phyloP scores from a whole-genome alignment of 1,140 invertebrate species.

The Trinorchestia longiramus region DNA sequence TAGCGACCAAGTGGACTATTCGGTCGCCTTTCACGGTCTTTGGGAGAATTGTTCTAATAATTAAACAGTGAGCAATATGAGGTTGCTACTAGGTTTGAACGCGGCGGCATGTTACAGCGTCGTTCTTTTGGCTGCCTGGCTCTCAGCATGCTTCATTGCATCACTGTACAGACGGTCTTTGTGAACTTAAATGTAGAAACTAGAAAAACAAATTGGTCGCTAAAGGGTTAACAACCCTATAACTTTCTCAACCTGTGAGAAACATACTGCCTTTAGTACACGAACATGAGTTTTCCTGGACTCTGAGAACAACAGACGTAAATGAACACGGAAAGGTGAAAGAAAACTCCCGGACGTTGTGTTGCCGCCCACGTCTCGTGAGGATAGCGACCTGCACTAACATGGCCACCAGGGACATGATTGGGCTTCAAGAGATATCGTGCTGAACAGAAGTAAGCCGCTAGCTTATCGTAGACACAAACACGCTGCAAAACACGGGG shows the following conservation, averaged over 20 bases:
- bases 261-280: background rate
- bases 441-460: background rate
- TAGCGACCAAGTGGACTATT: too few relatives aligned
- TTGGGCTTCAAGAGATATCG: background rate
- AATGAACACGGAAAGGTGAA: background rate
- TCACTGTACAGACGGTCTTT: too few relatives aligned
- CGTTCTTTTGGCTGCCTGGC: too few relatives aligned
- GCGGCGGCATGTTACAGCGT: too few relatives aligned
- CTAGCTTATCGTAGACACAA: background rate
- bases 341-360: background rate
- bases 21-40: too few relatives aligned
- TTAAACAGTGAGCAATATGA: too few relatives aligned
- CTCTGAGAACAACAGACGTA: background rate
- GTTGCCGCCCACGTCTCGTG: background rate
- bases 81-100: too few relatives aligned
- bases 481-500: background rate
- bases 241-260: background rate
- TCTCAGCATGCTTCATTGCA: too few relatives aligned
- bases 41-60: too few relatives aligned
- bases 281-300: background rate
- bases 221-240: background rate
- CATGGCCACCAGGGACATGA: background rate
- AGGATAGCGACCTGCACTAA: background rate
- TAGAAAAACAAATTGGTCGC: too few relatives aligned
- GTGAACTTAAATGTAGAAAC: too few relatives aligned